phyloP scores from a whole-genome alignment of 2,113 vertebrate species.

The Danio rerio region GRCz12tu NC_133191.1:8327001-8327500 shows the following conservation, averaged over 20 bases:
- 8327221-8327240: constrained; percentile 96
- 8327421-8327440: no score
- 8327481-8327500: no score
- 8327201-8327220: constrained; percentile 88
- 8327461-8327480: no score
- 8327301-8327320: no score
- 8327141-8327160: constrained; percentile 95
- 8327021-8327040: not conserved
- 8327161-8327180: constrained; percentile 89
- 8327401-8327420: no score
- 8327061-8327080: not conserved
- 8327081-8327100: constrained; percentile 65
- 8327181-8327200: constrained; percentile 92
- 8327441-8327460: no score
- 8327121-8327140: constrained; percentile 93
- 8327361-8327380: no score
- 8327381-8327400: no score
- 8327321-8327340: no score
- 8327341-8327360: no score
- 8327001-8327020: not conserved
- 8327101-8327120: constrained; percentile 88
- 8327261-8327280: no score
- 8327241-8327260: not conserved
- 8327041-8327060: not conserved
- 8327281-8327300: no score